Percentiles rank a stretch among this genome's conserved stretches.
Conservation (phyloP, 2,888 invertebrate species). For the Eubasilissa splendida region DNA sequence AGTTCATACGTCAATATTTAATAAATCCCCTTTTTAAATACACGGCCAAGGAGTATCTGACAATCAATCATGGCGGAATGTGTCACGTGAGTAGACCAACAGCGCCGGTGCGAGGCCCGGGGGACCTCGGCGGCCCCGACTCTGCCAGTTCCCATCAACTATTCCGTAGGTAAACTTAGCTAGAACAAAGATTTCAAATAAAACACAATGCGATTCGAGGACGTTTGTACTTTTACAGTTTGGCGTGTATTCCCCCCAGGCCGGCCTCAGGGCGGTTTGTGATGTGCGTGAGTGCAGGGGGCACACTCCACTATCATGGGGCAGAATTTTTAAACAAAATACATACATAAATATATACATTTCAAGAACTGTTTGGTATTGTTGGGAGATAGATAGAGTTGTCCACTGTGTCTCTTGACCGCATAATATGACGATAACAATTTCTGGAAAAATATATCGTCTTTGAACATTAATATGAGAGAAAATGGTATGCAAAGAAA, state of each 20-base stretch:
- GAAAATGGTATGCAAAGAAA: no score
- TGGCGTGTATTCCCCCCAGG: conserved; percentile 41
- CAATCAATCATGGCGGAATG: conserved; percentile 47
- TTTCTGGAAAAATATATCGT: no score
- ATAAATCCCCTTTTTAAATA: conserved; percentile 27
- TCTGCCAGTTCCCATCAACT: conserved; percentile 7
- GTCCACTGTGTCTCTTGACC: no score
- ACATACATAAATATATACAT: no score
- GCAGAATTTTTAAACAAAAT: no score
- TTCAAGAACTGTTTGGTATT: no score
- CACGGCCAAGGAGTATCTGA: conserved; percentile 12
- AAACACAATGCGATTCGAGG: conserved; percentile 35
- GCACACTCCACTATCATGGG: no score
- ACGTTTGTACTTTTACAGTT: conserved; percentile 42
- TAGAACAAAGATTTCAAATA: conserved; percentile 41
- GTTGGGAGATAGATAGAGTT: no score
- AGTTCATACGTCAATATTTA: background rate
- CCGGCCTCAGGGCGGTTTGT: background rate
- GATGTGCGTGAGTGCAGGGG: background rate
- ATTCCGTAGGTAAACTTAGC: conserved; percentile 26
- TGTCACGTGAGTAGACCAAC: conserved; percentile 31
- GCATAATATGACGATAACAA: no score
- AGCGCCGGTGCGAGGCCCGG: background rate
- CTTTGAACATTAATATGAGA: no score
- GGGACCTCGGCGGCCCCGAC: background rate